Conservation (phyloP, 2,888 invertebrate genomes). For the Synergus gifuensis region DNA sequence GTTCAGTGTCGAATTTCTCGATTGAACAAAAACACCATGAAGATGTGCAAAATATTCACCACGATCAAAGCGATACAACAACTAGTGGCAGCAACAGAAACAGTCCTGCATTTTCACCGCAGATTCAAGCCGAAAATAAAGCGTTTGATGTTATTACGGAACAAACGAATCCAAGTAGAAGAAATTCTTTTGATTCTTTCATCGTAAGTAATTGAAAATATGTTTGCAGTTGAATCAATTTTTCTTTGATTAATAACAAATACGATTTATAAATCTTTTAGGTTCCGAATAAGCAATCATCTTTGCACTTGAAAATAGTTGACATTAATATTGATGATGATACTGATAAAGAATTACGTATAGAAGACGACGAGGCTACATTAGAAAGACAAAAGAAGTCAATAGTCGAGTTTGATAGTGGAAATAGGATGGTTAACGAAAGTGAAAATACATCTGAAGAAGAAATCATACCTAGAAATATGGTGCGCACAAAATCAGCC, state of each 20-base stretch:
- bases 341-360: conserved; percentile 5
- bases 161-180: conserved; percentile 58
- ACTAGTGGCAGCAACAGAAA: conserved; percentile 42
- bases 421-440: background rate
- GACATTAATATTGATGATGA: background rate
- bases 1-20: background rate
- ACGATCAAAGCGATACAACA: background rate
- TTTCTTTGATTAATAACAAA: too few relatives aligned
- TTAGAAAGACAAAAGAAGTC: background rate
- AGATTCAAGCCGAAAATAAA: conserved; percentile 54
- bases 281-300: background rate
- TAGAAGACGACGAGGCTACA: background rate
- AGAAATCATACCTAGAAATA: background rate
- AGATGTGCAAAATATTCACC: background rate
- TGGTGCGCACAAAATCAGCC: conserved; percentile 14
- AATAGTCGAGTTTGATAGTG: background rate
- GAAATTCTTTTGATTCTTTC: conserved; percentile 62
- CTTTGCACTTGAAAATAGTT: background rate
- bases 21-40: background rate
- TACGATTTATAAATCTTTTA: background rate
- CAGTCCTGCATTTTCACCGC: conserved; percentile 54
- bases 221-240: too few relatives aligned
- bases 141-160: conserved; percentile 67
- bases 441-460: conserved; percentile 16
- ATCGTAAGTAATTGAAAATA: conserved; percentile 51